Conservation (phyloP, 2,113 vertebrate species). For the Eupsittula cactorum region DNA sequence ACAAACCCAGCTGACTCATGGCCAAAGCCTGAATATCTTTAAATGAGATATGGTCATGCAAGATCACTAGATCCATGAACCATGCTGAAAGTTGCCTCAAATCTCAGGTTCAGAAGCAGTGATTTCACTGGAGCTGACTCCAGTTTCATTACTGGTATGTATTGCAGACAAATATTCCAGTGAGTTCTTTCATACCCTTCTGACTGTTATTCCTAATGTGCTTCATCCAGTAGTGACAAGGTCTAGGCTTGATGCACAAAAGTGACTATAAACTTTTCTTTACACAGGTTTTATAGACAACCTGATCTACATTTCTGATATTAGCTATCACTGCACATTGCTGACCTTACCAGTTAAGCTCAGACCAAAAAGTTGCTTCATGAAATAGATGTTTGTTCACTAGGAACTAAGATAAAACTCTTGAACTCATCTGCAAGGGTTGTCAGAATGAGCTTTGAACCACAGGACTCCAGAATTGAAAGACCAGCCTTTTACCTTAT, state of each 20-base stretch:
- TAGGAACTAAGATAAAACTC: neutral
- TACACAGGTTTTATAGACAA: neutral
- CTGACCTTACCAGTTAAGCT: neutral
- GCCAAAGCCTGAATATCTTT: neutral
- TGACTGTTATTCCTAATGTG: neutral
- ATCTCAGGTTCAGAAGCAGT: neutral
- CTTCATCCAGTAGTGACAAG: neutral
- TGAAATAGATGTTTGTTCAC: neutral
- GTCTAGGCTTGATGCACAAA: neutral
- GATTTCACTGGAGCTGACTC: neutral
- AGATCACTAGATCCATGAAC: neutral
- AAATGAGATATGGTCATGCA: neutral
- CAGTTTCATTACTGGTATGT: neutral
- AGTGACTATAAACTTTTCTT: neutral
- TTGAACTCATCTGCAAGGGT: neutral
- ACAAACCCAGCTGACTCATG: neutral
- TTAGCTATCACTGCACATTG: neutral
- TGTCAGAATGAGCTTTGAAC: neutral
- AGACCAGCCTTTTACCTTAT: neutral
- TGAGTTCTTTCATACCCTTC: neutral
- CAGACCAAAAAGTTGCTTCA: neutral
- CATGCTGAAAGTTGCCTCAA: neutral
- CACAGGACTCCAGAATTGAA: neutral
- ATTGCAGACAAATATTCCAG: neutral
- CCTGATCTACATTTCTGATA: neutral